A percentile compares a stretch with the other conserved stretches of the same genome.
phyloP scores from a whole-genome alignment of 2,888 invertebrate genomes.

The Rhogogaster chlorosoma region DNA sequence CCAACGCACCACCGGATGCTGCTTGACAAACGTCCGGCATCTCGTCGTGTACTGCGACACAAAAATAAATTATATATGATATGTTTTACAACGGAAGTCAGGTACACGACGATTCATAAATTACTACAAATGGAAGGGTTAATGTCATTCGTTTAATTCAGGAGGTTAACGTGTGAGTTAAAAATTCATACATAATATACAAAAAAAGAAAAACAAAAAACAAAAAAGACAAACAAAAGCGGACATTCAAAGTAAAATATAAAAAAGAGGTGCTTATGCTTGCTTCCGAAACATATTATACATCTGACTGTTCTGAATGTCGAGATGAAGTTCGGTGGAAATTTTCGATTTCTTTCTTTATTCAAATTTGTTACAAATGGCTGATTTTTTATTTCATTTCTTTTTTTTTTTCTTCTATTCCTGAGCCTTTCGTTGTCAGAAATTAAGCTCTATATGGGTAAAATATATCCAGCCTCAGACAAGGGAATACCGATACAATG shows the following conservation, averaged over 20 bases:
- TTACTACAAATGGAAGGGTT: constrained; percentile 5
- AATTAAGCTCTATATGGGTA: neutral
- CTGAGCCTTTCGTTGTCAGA: neutral
- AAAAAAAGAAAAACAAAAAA: neutral
- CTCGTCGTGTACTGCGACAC: neutral
- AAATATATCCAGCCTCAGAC: neutral
- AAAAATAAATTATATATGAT: constrained; percentile 27
- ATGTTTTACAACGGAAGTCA: constrained; percentile 30
- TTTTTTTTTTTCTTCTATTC: neutral
- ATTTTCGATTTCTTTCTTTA: neutral
- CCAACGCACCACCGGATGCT: constrained; percentile 7
- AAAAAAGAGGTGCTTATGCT: neutral
- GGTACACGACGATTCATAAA: constrained; percentile 34
- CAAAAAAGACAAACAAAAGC: neutral
- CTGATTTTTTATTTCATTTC: neutral
- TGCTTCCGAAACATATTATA: neutral
- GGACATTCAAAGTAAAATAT: neutral
- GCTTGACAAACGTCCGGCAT: constrained; percentile 33
- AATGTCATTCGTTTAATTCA: constrained; percentile 22
- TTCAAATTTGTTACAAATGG: neutral
- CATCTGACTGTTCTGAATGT: too few species aligned
- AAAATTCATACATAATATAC: neutral
- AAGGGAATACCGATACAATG: neutral
- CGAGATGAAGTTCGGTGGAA: neutral
- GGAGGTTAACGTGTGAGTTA: neutral